A percentile compares a stretch with the other conserved stretches of the same genome.
These are phyloP conservation scores for Melanotaenia boesemani DNA, from an alignment of 2,797 vertebrate genomes.

Conservation along the genomic window DNA sequence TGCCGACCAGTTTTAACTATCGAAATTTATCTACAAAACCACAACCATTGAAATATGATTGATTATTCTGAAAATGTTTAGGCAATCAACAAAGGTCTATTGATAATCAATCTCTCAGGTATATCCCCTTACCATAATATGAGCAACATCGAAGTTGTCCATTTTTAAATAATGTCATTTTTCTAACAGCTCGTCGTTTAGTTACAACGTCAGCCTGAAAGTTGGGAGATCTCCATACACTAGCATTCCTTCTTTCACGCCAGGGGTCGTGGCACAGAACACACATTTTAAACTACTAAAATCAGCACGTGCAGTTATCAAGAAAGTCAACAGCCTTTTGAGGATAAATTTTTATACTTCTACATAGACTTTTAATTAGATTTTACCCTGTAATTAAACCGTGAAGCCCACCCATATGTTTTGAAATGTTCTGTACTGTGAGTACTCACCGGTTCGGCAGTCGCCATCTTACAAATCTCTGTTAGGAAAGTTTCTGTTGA, in stretches of 20 bases:
- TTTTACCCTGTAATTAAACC: background rate
- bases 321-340: fast-evolving
- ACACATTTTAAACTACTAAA: constrained; percentile 35
- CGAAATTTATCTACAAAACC: background rate
- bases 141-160: background rate
- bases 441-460: constrained; percentile 97
- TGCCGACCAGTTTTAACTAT: constrained; percentile 6
- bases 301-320: constrained; percentile 3
- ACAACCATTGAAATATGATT: background rate
- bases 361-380: background rate
- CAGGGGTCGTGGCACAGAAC: constrained; percentile 58
- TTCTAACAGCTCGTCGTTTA: constrained; percentile 31
- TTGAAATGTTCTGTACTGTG: constrained; percentile 52
- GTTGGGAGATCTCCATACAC: constrained; percentile 60
- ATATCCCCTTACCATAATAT: fast-evolving
- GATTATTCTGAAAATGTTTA: background rate
- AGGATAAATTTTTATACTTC: background rate
- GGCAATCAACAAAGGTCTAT: no score
- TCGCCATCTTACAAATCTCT: constrained; percentile 95
- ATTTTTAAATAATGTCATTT: background rate
- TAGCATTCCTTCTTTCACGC: constrained; percentile 48
- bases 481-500: constrained; percentile 79
- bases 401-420: constrained; percentile 34
- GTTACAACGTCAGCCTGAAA: constrained; percentile 68
- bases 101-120: fast-evolving